Evolutionary conservation across 2,797 vertebrate species (phyloP), one percentile per base, ranked within the genome.

Genomic region (Tragopan temminckii): DNA sequence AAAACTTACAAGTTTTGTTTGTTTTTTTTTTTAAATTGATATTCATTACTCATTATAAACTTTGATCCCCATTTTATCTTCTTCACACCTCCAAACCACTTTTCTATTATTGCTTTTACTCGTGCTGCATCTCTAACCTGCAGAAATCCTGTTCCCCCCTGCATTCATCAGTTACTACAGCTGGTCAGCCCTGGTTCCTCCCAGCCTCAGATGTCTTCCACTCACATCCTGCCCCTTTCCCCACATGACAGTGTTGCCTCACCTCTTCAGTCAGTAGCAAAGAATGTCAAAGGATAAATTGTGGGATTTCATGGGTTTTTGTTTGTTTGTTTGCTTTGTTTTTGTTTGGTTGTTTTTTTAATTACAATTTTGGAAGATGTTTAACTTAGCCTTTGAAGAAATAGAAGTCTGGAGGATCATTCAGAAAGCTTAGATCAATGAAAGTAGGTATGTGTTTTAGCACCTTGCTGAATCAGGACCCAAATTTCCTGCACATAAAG

Each of bases 231-330:
- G 19, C 7, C 8, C 43, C 19, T 66, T 31, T 68, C 7, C 40
- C 55, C 11, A 18, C n/a, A 5, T 13, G 33, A 27, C 1, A 2
- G 16, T 2, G 2, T 6, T 78, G 4, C 13, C 25, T 53, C 33
- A 33, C 11, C 72, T 68, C 46, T 84, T 35, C n/a, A 46, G 6
- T 61, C 18, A 75, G 35, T 21, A 84, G 29, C 42, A 76, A 36
- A 57, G 9, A 45, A 35, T 7, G 31, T 0, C 0, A 21, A 52
- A 29, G 16, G 50, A 52, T 52, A 52, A 52, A 29, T 17, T 29
- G 15, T 29, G 50, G 27, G 50, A 17, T 52, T 52, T 52, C 16
- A 10, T 10, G 25, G 24, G 15, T 53, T 74, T 88, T 61, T 80
- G 3, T 4, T 53, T 59, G 1, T 17, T 46, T 50, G 6, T n/a